Conservation (phyloP, 2,797 vertebrate genomes). For the Sebastes diploproa region DNA sequence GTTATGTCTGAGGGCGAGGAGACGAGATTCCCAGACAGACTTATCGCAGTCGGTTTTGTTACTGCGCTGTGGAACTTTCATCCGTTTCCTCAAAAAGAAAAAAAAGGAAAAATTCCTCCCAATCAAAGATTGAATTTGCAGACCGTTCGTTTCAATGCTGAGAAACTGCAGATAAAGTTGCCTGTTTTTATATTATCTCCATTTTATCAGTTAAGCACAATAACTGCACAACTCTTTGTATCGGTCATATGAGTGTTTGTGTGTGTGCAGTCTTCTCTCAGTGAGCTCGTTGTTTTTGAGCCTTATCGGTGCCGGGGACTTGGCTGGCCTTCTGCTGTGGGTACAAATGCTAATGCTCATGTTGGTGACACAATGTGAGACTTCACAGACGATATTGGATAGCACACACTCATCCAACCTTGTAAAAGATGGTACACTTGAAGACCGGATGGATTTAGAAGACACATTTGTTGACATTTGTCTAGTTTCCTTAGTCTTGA, state of each 20-base stretch:
- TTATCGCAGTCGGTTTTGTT: constrained; percentile 77
- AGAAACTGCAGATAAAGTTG: constrained; percentile 45
- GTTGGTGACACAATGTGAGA: constrained; percentile 1
- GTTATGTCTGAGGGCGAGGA: constrained; percentile 78
- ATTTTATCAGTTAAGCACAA: constrained; percentile 37
- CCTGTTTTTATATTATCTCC: constrained; percentile 2
- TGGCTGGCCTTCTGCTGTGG: constrained; percentile 12
- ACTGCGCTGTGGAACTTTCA: constrained; percentile 63
- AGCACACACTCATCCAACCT: neutral
- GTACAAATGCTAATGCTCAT: constrained; percentile 13
- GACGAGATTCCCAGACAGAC: constrained; percentile 81
- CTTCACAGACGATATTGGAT: neutral
- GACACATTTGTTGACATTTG: neutral
- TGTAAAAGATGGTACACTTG: neutral
- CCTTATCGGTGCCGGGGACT: constrained; percentile 20
- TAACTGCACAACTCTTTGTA: neutral
- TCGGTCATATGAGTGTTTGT: neutral
- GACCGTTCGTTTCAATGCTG: constrained; percentile 24
- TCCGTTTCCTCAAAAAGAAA: constrained; percentile 36
- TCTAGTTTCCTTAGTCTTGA: neutral
- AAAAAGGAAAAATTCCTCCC: constrained; percentile 8
- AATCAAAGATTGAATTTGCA: constrained; percentile 36
- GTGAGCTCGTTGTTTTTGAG: constrained; percentile 42
- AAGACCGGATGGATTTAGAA: neutral
- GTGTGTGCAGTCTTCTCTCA: constrained; percentile 3